Conservation (phyloP, 2,888 invertebrate species). For the Nephrocerus scutellatus region DNA sequence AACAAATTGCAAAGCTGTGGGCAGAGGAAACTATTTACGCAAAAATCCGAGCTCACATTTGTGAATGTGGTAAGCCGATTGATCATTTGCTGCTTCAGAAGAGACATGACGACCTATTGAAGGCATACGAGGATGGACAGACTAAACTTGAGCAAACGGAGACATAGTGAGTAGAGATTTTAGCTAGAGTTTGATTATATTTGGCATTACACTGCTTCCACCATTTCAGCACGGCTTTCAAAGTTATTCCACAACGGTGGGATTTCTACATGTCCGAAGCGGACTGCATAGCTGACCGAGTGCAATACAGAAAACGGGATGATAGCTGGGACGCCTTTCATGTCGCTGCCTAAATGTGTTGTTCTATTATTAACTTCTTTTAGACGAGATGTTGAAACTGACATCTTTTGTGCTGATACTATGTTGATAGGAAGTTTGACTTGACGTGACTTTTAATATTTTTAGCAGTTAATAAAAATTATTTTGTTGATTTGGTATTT, state of each 20-base stretch:
- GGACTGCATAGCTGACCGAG: slow-evolving; percentile 37
- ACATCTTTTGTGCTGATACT: too few species aligned
- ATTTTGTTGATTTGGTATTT: too few species aligned
- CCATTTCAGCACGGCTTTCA: slow-evolving; percentile 36
- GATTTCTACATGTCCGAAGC: slow-evolving; percentile 38
- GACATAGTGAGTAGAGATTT: slow-evolving; percentile 31
- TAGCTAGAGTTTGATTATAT: slow-evolving; percentile 1
- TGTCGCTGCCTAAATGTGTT: slow-evolving; percentile 31
- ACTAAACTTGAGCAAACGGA: slow-evolving; percentile 28
- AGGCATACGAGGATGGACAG: slow-evolving; percentile 22
- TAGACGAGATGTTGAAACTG: too few species aligned
- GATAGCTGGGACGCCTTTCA: slow-evolving; percentile 34
- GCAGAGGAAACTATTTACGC: slow-evolving; percentile 30
- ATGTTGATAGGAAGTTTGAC: too few species aligned
- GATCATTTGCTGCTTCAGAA: slow-evolving; percentile 25
- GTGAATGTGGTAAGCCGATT: slow-evolving; percentile 36
- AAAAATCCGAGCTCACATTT: slow-evolving; percentile 36
- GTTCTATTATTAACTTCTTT: too few species aligned
- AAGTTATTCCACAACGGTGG: slow-evolving; percentile 35
- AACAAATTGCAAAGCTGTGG: slow-evolving; percentile 32
- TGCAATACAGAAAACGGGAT: slow-evolving; percentile 31
- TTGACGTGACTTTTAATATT: too few species aligned
- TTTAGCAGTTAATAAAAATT: too few species aligned
- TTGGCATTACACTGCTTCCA: not conserved
- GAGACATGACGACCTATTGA: slow-evolving; percentile 29